phyloP scores from a whole-genome alignment of 2,888 invertebrate genomes.

The Imbricaverruca yamaguchii region DNA sequence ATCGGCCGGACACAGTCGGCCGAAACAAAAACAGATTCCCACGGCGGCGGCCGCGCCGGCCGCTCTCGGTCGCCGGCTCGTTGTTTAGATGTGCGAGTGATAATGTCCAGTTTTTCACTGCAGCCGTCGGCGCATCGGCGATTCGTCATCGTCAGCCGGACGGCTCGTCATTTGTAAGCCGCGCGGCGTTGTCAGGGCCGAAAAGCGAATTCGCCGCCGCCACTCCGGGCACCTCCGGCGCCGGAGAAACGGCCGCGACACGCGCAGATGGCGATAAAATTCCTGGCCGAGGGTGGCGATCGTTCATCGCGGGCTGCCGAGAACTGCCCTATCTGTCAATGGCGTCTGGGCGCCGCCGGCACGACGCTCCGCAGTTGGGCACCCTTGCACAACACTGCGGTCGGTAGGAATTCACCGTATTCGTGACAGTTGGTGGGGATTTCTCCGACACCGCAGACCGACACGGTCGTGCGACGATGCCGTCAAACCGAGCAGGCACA shows the following conservation, averaged over 20 bases:
- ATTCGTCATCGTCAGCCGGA: constrained; percentile 19
- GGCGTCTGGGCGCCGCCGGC: background rate
- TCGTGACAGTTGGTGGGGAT: background rate
- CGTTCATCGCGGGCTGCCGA: background rate
- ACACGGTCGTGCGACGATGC: background rate
- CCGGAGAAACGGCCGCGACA: background rate
- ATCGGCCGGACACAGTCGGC: background rate
- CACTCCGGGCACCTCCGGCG: background rate
- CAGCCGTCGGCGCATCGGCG: background rate
- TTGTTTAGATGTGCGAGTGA: background rate
- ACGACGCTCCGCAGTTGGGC: background rate
- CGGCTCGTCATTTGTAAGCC: constrained; percentile 20
- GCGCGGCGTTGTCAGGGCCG: background rate
- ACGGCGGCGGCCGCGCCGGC: background rate
- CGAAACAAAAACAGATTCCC: constrained; percentile 18
- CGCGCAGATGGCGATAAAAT: background rate
- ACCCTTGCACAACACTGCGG: background rate
- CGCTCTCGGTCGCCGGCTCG: background rate
- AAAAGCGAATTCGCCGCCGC: background rate
- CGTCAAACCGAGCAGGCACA: background rate
- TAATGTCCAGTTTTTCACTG: constrained; percentile 18
- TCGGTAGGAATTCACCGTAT: background rate
- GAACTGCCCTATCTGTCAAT: background rate
- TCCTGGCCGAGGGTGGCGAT: background rate
- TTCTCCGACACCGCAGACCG: background rate